phyloP scores from a whole-genome alignment of 2,797 vertebrate genomes.

The Micropoecilia bifurca region DNA sequence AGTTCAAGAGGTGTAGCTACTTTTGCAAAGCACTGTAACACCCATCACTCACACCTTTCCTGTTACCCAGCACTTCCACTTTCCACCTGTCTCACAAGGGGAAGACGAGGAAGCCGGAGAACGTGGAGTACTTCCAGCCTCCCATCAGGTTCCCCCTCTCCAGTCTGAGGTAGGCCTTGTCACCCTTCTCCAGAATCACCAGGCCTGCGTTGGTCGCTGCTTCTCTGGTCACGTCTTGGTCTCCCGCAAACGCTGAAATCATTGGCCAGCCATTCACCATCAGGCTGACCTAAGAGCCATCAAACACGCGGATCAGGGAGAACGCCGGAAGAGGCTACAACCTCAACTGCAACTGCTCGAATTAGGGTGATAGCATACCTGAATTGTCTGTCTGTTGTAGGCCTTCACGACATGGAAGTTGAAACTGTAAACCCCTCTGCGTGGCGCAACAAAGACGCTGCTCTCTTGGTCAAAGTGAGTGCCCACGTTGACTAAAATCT shows the following conservation, averaged over 20 bases:
- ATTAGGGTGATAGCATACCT: conserved; percentile 62
- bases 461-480: conserved; percentile 85
- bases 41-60: neutral
- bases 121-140: conserved; percentile 92
- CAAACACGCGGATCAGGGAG: neutral
- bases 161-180: conserved; percentile 89
- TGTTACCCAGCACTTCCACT: neutral
- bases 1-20: neutral
- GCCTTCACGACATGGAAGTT: conserved; percentile 87
- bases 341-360: neutral
- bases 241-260: conserved; percentile 90
- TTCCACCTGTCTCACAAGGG: conserved; percentile 77
- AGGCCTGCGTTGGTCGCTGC: conserved; percentile 89
- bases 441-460: conserved; percentile 83
- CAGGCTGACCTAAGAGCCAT: conserved; percentile 83
- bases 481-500: conserved; percentile 87
- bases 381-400: conserved; percentile 87
- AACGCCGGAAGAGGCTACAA: no score
- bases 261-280: conserved; percentile 92
- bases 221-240: conserved; percentile 90
- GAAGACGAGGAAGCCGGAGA: conserved; percentile 90
- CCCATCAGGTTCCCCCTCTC: conserved; percentile 90
- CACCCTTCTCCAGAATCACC: conserved; percentile 89
- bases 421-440: conserved; percentile 86
- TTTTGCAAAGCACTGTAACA: neutral